These are phyloP conservation scores for Gallinago stenura DNA, from an alignment of 2,797 vertebrate genomes.

Conservation along the genomic window DNA sequence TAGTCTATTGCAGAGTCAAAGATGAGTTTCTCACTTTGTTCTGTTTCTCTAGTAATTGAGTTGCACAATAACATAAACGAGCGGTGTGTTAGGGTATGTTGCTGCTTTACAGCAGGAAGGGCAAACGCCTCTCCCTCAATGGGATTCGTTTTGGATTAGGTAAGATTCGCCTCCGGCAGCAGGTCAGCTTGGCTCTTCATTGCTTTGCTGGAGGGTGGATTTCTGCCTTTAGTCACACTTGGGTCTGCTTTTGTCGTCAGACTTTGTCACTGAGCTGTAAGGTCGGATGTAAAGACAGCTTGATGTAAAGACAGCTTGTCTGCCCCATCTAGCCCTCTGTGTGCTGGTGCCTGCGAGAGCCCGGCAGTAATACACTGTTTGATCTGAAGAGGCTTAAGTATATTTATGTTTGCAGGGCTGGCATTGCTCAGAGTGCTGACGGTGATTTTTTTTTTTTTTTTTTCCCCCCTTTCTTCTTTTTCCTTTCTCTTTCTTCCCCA, in stretches of 20 bases:
- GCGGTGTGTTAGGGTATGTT: not conserved
- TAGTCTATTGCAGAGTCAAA: not conserved
- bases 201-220: not conserved
- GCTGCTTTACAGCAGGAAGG: not conserved
- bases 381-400: not conserved
- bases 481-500: not conserved
- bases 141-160: not conserved
- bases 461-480: not conserved
- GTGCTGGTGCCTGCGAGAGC: not conserved
- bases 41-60: not conserved
- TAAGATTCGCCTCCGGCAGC: not conserved
- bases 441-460: not conserved
- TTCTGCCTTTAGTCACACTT: not conserved
- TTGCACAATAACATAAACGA: not conserved
- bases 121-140: not conserved
- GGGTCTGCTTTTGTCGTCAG: not conserved
- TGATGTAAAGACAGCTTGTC: not conserved
- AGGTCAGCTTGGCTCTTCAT: not conserved
- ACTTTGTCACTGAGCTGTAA: not conserved
- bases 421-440: not conserved
- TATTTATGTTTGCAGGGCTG: not conserved
- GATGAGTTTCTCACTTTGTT: accelerated
- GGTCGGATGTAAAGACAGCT: not conserved
- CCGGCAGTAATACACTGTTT: accelerated
- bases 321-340: not conserved